Evolutionary conservation across 2,888 invertebrate genomes (phyloP).

Genomic region (Melieria omissa): DNA sequence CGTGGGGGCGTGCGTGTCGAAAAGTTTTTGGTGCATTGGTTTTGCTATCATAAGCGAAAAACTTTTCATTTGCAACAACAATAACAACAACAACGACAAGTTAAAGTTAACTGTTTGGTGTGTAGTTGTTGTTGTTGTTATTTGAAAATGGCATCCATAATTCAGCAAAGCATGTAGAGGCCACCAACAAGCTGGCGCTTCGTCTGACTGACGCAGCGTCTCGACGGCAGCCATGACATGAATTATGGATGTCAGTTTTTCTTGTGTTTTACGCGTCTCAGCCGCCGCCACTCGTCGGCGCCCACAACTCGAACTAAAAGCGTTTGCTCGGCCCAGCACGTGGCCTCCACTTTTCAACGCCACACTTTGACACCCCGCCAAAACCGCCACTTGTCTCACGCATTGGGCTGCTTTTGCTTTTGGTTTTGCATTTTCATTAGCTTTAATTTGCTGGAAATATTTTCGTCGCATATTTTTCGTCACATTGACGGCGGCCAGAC

Average conservation of each 20-base stretch:
- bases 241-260: conserved; percentile 62
- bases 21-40: conserved; percentile 52
- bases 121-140: conserved; percentile 1
- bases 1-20: conserved; percentile 49
- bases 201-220: neutral
- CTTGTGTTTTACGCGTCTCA: conserved; percentile 37
- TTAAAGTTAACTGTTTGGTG: neutral
- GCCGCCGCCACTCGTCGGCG: neutral
- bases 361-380: conserved; percentile 25
- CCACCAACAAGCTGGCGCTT: neutral
- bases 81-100: too few species aligned
- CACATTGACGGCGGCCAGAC: neutral
- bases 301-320: neutral
- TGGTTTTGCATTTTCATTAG: conserved; percentile 57
- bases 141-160: conserved; percentile 28
- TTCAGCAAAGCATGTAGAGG: conserved; percentile 10
- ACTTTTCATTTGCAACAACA: too few species aligned
- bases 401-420: conserved; percentile 10
- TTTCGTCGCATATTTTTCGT: conserved; percentile 42
- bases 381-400: conserved; percentile 30
- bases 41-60: too few species aligned
- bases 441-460: conserved; percentile 61
- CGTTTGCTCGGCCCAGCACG: neutral
- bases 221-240: conserved; percentile 45
- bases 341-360: conserved; percentile 22